These are phyloP conservation scores for Platycnemis pennipes DNA, from an alignment of 2,888 invertebrate genomes.

Conservation along the genomic window DNA sequence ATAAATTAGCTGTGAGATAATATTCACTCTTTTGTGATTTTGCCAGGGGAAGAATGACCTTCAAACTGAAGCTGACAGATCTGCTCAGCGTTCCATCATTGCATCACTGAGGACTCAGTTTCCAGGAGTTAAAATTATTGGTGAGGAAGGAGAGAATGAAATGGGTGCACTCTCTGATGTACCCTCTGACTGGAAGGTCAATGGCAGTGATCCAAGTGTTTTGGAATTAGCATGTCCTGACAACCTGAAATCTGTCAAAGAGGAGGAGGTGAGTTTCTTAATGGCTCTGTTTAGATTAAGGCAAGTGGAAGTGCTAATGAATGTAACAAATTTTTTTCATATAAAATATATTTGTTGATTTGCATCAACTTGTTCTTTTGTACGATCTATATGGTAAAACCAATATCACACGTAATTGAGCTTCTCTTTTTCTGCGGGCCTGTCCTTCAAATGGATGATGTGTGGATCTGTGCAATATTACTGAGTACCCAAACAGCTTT, in stretches of 20 bases:
- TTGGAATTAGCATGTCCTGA: slow-evolving; percentile 85
- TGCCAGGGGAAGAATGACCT: slow-evolving; percentile 92
- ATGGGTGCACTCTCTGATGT: slow-evolving; percentile 85
- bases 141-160: slow-evolving; percentile 88
- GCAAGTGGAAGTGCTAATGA: not conserved
- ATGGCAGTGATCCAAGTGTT: slow-evolving; percentile 86
- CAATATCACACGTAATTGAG: too few species aligned
- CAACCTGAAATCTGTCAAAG: slow-evolving; percentile 83
- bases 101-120: slow-evolving; percentile 92
- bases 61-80: slow-evolving; percentile 98
- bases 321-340: not conserved
- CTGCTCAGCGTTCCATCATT: slow-evolving; percentile 96
- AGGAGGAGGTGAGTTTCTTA: slow-evolving; percentile 85
- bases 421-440: too few species aligned
- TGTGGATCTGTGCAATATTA: too few species aligned
- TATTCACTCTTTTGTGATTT: not conserved
- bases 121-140: slow-evolving; percentile 91
- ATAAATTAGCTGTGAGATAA: not conserved
- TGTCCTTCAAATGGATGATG: too few species aligned
- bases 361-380: too few species aligned
- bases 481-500: too few species aligned
- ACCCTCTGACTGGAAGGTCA: slow-evolving; percentile 88
- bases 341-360: too few species aligned
- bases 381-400: too few species aligned
- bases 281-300: not conserved